phyloP scores from a whole-genome alignment of 2,888 invertebrate genomes.

The Drosophila monieri region DNA sequence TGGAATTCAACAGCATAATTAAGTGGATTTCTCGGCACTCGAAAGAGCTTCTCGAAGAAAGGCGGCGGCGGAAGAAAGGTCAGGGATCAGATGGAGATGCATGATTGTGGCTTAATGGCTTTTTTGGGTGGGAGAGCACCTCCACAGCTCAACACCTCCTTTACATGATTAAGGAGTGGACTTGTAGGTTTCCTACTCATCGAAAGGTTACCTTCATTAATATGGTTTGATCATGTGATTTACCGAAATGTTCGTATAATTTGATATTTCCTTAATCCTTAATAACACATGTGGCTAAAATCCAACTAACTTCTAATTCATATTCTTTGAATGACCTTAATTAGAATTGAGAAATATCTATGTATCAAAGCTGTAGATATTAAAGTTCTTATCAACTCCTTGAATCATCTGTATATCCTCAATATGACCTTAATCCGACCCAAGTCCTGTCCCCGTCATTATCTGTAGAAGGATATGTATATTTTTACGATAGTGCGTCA shows the following conservation, averaged over 20 bases:
- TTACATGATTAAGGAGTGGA: not conserved
- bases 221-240: not conserved
- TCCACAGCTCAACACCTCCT: not conserved
- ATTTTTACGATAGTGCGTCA: slow-evolving; percentile 39
- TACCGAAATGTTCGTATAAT: not conserved
- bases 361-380: not conserved
- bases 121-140: not conserved
- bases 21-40: slow-evolving; percentile 33
- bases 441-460: slow-evolving; percentile 35
- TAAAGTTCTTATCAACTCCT: slow-evolving; percentile 2
- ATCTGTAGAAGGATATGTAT: slow-evolving; percentile 13
- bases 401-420: slow-evolving; percentile 22
- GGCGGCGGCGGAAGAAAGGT: slow-evolving; percentile 17
- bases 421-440: slow-evolving; percentile 45
- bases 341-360: not conserved
- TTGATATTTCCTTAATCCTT: not conserved
- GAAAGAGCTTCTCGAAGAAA: slow-evolving; percentile 2
- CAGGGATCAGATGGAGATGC: slow-evolving; percentile 14
- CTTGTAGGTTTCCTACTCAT: not conserved
- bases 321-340: slow-evolving; percentile 1
- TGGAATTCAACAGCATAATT: slow-evolving; percentile 55
- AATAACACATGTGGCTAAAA: not conserved
- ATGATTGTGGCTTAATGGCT: slow-evolving; percentile 4
- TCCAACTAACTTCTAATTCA: too few relatives aligned
- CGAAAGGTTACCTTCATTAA: not conserved